These are phyloP conservation scores for Plemyria rubiginata DNA, from an alignment of 2,888 invertebrate species.

Conservation along the genomic window DNA sequence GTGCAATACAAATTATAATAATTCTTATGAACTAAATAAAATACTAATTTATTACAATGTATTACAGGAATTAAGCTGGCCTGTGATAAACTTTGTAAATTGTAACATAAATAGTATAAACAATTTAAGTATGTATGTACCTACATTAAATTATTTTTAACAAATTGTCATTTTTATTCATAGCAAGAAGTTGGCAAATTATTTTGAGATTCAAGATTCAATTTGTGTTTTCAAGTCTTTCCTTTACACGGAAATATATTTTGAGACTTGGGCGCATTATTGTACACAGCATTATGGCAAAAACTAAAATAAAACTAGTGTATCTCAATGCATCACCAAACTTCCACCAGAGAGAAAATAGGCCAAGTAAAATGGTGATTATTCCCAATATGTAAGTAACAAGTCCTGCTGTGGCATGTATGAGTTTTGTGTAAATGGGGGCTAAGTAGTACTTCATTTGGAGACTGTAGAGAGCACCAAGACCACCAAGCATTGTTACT, in stretches of 20 bases:
- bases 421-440: slow-evolving; percentile 75
- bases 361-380: slow-evolving; percentile 69
- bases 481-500: slow-evolving; percentile 73
- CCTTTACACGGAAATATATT: slow-evolving; percentile 76
- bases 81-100: neutral
- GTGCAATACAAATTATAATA: neutral
- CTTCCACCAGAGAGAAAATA: slow-evolving; percentile 73
- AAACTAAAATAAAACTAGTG: slow-evolving; percentile 61
- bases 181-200: neutral
- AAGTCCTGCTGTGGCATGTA: slow-evolving; percentile 74
- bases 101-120: neutral
- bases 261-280: slow-evolving; percentile 74
- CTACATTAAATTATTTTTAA: neutral
- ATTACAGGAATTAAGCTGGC: neutral
- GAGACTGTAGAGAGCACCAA: slow-evolving; percentile 74
- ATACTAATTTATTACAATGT: no score
- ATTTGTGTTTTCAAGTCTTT: slow-evolving; percentile 66
- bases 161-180: neutral
- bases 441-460: slow-evolving; percentile 75
- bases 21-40: no score
- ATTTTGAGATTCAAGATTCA: slow-evolving; percentile 11
- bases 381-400: slow-evolving; percentile 72
- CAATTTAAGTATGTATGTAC: no score
- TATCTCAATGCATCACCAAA: slow-evolving; percentile 71
- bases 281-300: slow-evolving; percentile 69